These are phyloP conservation scores for Tangachromis dhanisi DNA, from an alignment of 2,113 vertebrate species.

Conservation along the genomic window DNA sequence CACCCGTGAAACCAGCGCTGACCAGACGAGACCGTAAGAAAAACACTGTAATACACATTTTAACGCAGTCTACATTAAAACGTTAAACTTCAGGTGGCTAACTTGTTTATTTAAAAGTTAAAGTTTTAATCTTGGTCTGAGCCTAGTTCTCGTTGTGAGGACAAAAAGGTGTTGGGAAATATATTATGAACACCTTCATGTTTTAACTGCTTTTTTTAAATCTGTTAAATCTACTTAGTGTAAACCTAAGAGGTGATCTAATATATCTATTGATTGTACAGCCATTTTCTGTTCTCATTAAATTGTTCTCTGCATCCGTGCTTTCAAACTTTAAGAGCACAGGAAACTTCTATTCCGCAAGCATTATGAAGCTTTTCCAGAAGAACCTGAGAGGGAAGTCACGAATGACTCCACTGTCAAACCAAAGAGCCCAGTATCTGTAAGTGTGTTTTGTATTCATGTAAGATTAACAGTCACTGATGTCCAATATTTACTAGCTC, in stretches of 20 bases:
- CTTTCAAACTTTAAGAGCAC: not conserved
- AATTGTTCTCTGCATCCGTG: not conserved
- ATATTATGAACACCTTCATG: not conserved
- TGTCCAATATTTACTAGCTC: not conserved
- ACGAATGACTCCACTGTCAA: not conserved
- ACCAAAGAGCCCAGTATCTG: not conserved
- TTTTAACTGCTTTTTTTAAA: not conserved
- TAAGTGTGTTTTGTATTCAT: not conserved
- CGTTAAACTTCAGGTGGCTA: no score
- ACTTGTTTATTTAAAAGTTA: not conserved
- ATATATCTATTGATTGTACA: not conserved
- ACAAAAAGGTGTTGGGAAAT: not conserved
- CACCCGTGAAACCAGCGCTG: not conserved
- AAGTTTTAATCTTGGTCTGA: not conserved
- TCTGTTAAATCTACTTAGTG: not conserved
- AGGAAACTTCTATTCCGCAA: not conserved
- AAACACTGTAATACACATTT: not conserved
- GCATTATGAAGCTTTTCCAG: not conserved
- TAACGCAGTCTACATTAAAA: not conserved
- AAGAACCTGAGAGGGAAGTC: not conserved
- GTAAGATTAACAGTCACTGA: not conserved
- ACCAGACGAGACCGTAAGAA: conserved; percentile 24
- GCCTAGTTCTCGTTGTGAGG: not conserved
- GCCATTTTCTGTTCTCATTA: not conserved
- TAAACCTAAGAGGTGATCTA: not conserved